Evolutionary conservation across 2,888 invertebrate species (phyloP).

Genomic region (Alcis repandata): DNA sequence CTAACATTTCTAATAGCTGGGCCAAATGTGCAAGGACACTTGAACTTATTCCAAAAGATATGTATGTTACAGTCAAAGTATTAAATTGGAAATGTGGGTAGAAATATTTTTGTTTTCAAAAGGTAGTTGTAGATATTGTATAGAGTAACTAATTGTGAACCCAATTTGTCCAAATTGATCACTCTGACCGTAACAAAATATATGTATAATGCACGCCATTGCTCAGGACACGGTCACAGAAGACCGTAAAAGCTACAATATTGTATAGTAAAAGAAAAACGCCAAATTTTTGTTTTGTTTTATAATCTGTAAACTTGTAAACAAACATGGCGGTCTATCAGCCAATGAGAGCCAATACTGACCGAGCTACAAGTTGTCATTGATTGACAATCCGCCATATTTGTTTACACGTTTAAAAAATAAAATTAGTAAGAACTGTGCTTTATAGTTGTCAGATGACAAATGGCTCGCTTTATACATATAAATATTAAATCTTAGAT

Average conservation of each 20-base stretch:
- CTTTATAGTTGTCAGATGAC: neutral
- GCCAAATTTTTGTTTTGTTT: too few relatives aligned
- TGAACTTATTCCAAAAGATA: conserved; percentile 50
- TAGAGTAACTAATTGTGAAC: conserved; percentile 38
- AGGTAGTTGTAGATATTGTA: conserved; percentile 50
- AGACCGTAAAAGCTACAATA: too few relatives aligned
- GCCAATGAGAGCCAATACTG: neutral
- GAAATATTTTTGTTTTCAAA: conserved; percentile 34
- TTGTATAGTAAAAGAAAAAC: too few relatives aligned
- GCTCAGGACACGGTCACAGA: neutral
- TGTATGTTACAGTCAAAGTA: conserved; percentile 66
- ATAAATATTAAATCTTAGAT: conserved; percentile 61
- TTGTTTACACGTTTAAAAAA: neutral
- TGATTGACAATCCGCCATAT: neutral
- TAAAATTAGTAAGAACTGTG: neutral
- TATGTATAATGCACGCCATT: neutral
- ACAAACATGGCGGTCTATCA: neutral
- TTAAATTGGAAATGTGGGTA: conserved; percentile 51
- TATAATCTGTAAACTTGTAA: neutral
- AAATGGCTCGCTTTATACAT: conserved; percentile 18
- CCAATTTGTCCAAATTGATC: conserved; percentile 54
- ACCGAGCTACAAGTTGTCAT: neutral
- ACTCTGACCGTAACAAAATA: conserved; percentile 60
- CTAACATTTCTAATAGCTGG: neutral
- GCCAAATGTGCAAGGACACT: conserved; percentile 11